Conservation (phyloP, 2,888 invertebrate genomes). For the Odontocerum albicorne region DNA sequence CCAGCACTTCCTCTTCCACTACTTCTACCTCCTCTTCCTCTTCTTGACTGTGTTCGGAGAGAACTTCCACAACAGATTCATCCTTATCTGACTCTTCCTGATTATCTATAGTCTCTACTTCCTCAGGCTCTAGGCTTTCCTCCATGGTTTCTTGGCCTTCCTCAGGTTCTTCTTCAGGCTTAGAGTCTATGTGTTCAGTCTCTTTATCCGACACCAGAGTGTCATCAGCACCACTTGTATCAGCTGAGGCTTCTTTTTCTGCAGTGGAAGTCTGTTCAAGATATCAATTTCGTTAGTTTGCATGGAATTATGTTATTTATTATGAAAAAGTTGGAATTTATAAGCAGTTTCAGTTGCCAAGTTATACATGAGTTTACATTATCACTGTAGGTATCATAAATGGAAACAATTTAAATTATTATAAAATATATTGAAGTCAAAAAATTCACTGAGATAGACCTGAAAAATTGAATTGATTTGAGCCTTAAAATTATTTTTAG, state of each 20-base stretch:
- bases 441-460: no score
- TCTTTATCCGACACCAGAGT: slow-evolving; percentile 42
- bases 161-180: slow-evolving; percentile 38
- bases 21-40: slow-evolving; percentile 41
- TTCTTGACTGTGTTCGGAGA: slow-evolving; percentile 41
- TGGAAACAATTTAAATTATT: no score
- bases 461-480: no score
- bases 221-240: slow-evolving; percentile 1
- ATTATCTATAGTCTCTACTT: slow-evolving; percentile 45
- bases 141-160: slow-evolving; percentile 37
- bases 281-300: no score
- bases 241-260: slow-evolving; percentile 39
- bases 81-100: slow-evolving; percentile 43
- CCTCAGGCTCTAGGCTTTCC: slow-evolving; percentile 37
- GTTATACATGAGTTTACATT: no score
- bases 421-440: no score
- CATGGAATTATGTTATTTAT: no score
- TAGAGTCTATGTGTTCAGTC: slow-evolving; percentile 29
- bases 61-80: slow-evolving; percentile 51
- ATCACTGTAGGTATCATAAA: no score
- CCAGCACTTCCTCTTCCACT: slow-evolving; percentile 42
- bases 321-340: no score
- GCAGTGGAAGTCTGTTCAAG: slow-evolving; percentile 44
- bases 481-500: no score
- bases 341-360: no score